Evolutionary conservation across 2,888 invertebrate genomes (phyloP), one percentile per base, ranked within the genome.

Genomic region (Cosmorhoe ocellata): DNA sequence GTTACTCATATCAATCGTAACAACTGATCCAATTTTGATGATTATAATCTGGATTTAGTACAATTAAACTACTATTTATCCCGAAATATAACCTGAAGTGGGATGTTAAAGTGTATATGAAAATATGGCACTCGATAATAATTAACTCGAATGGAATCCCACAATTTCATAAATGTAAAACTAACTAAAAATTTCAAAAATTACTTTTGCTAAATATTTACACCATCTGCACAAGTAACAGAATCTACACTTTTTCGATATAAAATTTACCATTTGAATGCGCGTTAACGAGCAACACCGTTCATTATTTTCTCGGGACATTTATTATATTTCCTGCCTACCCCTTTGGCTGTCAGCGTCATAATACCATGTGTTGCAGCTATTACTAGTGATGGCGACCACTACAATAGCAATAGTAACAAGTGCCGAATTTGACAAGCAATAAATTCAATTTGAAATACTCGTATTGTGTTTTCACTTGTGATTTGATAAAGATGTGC

Each of bases 351-450:
- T 59, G 63, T 51, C 67, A 69, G 54, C 60, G 58, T 53, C 67
- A 71, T 63, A 76, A 74, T 71, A 79, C 74, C 89, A 90, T 88
- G 88, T 89, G 89, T 83, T 79, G 62, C 58, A 69, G 71, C 88
- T 81, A 90, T 89, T 90, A 87, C 79, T 74, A 66, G 69, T 66
- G 66, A 71, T 71, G 34, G 70, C 75, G 64, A 63, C 64, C 67
- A 75, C 78, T 75, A 78, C 78, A 76, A 79, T 79, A 67, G 80
- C 72, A 66, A 69, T 63, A 62, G 66, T 64, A 78, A 84, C 84
- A 84, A 87, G 84, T 86, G 84, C 61, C 65, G 72, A 76, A 80
- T 84, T 81, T 87, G 84, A 85, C 87, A 87, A 79, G 81, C 77
- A 76, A 87, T 86, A 86, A 88, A 89, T 88, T 85, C 68, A 78